phyloP scores from a whole-genome alignment of 2,113 vertebrate genomes.

The Brachyistius frenatus region DNA sequence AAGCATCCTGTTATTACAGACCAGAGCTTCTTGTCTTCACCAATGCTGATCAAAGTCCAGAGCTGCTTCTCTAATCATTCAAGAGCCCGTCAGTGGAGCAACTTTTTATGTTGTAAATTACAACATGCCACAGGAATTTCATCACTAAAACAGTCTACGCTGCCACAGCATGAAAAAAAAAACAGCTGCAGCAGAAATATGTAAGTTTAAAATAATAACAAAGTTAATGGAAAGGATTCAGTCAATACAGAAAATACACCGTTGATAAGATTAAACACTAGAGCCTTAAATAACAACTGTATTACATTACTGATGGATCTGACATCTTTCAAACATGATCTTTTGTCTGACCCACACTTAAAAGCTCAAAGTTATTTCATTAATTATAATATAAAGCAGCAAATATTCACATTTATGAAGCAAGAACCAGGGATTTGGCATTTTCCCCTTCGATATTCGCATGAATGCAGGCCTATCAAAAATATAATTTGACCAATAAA shows the following conservation, averaged over 20 bases:
- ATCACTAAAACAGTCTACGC: constrained; percentile 7
- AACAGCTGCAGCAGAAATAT: background rate
- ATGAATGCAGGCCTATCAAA: background rate
- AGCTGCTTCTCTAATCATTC: constrained; percentile 31
- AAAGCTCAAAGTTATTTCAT: background rate
- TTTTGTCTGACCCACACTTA: background rate
- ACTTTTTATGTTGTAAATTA: constrained; percentile 24
- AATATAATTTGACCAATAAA: constrained; percentile 6
- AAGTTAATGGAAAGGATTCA: background rate
- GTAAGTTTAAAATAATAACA: background rate
- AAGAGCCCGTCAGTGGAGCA: constrained; percentile 14
- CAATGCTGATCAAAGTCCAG: constrained; percentile 26
- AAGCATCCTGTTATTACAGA: constrained; percentile 46
- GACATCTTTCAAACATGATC: no score
- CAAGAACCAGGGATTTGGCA: background rate
- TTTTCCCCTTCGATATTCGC: no score
- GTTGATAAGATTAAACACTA: fast-evolving
- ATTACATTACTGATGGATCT: no score
- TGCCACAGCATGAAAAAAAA: background rate
- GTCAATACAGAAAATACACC: background rate
- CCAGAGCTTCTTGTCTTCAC: constrained; percentile 15
- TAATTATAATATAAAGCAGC: background rate
- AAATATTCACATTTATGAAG: background rate
- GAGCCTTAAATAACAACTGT: background rate
- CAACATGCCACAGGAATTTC: constrained; percentile 10